These are phyloP conservation scores for Drosophila formosana DNA, from an alignment of 2,888 invertebrate species.

Conservation along the genomic window DNA sequence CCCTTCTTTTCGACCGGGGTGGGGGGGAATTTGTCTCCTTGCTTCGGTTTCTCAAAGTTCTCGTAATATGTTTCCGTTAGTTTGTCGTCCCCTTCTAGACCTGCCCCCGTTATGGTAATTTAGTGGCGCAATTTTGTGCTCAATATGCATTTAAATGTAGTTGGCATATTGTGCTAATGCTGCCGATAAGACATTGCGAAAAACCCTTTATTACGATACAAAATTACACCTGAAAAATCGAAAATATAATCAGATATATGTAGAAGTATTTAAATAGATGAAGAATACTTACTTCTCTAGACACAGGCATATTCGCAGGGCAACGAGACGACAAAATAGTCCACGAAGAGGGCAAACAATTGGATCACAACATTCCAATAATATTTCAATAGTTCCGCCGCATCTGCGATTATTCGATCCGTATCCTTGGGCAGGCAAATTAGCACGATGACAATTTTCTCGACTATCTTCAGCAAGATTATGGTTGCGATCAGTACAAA, in stretches of 20 bases:
- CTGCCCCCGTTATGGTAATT: conserved; percentile 80
- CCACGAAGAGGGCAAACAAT: conserved; percentile 5
- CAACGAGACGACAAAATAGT: conserved; percentile 2
- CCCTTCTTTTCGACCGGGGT: neutral
- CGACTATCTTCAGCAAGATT: conserved; percentile 18
- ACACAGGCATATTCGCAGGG: neutral
- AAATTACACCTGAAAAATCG: neutral
- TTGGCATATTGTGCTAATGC: conserved; percentile 21
- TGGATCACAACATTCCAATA: neutral
- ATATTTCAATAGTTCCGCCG: neutral
- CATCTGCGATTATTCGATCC: neutral
- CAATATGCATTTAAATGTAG: conserved; percentile 42
- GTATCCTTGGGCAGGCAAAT: neutral
- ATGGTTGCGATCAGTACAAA: conserved; percentile 30
- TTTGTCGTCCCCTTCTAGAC: conserved; percentile 33
- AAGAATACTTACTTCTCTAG: neutral
- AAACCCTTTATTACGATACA: conserved; percentile 22
- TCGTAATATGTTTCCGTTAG: conserved; percentile 69
- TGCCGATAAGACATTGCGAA: neutral
- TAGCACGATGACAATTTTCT: neutral
- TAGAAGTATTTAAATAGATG: neutral
- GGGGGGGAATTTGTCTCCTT: conserved; percentile 20
- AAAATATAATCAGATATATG: neutral
- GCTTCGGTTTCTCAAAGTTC: conserved; percentile 63
- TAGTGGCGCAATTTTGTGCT: conserved; percentile 79